Conservation (phyloP, 2,888 invertebrate species). For the Ichneumon xanthorius region DNA sequence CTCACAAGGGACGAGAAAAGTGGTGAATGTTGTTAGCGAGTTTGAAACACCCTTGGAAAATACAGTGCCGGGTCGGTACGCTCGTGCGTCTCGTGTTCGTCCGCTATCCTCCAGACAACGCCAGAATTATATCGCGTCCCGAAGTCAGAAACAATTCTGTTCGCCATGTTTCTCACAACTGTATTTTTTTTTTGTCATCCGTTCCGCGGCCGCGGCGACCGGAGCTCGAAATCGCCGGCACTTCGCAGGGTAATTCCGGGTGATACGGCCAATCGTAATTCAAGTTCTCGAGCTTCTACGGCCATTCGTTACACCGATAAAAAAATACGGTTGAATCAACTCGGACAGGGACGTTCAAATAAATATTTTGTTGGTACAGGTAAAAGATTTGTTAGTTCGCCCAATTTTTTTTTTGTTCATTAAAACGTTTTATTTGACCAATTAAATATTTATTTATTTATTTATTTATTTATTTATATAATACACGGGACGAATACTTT, state of each 20-base stretch:
- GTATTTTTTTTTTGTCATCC: not conserved
- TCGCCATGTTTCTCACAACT: slow-evolving; percentile 2
- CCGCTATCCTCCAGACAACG: slow-evolving; percentile 25
- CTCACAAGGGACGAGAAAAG: slow-evolving; percentile 23
- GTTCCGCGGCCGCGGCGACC: not conserved
- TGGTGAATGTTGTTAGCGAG: slow-evolving; percentile 45
- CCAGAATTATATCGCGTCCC: slow-evolving; percentile 48
- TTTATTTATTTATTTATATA: too few species aligned
- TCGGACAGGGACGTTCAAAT: too few species aligned
- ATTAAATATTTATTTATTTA: too few species aligned
- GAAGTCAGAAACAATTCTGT: slow-evolving; percentile 42
- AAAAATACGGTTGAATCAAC: too few species aligned
- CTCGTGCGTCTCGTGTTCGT: slow-evolving; percentile 1
- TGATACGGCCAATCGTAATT: not conserved
- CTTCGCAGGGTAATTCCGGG: not conserved
- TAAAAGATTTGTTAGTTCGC: too few species aligned
- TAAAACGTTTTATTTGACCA: too few species aligned
- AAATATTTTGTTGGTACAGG: too few species aligned
- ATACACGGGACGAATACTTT: too few species aligned
- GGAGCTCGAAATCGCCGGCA: not conserved
- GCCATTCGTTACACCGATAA: not conserved
- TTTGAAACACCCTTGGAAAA: slow-evolving; percentile 32
- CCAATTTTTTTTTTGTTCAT: too few species aligned
- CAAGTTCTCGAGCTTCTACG: not conserved
- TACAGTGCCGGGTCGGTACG: not conserved